Percentiles rank a stretch among this genome's conserved stretches.
Conservation (phyloP, 1,140 invertebrate species). For the Bacillus rossius region DNA sequence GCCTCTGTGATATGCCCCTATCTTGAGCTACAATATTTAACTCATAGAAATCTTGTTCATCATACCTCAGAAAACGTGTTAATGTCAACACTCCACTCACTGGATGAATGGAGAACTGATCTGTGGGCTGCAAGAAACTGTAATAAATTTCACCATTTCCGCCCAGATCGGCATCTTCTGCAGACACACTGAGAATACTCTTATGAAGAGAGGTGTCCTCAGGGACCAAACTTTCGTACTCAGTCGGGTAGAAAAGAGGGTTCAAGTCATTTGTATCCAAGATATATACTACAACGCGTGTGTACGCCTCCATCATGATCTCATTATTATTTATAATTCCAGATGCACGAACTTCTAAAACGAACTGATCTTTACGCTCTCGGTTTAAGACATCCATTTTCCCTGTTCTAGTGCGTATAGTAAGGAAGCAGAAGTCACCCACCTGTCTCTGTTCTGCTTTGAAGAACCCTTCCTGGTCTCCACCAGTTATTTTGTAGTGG, state of each 20-base stretch:
- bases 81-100: conserved; percentile 84
- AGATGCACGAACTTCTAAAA: conserved; percentile 72
- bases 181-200: conserved; percentile 68
- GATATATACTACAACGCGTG: conserved; percentile 72
- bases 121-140: conserved; percentile 75
- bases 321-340: conserved; percentile 52
- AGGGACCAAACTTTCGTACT: conserved; percentile 80
- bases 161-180: conserved; percentile 91
- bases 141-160: conserved; percentile 96
- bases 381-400: conserved; percentile 83
- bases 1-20: conserved; percentile 60
- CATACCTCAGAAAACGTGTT: conserved; percentile 67
- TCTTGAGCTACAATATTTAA: conserved; percentile 78
- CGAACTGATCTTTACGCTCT: conserved; percentile 79
- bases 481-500: conserved; percentile 74
- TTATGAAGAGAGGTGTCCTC: conserved; percentile 84
- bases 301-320: conserved; percentile 59
- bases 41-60: conserved; percentile 62
- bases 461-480: conserved; percentile 86
- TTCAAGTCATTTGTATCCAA: conserved; percentile 88
- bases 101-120: conserved; percentile 87
- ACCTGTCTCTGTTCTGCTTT: conserved; percentile 84
- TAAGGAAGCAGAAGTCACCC: conserved; percentile 90
- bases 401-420: conserved; percentile 73
- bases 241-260: conserved; percentile 83